Evolutionary conservation across 2,797 vertebrate species (phyloP), one percentile per base, ranked within the genome.

Genomic region (Arnoldichthys spilopterus): DNA sequence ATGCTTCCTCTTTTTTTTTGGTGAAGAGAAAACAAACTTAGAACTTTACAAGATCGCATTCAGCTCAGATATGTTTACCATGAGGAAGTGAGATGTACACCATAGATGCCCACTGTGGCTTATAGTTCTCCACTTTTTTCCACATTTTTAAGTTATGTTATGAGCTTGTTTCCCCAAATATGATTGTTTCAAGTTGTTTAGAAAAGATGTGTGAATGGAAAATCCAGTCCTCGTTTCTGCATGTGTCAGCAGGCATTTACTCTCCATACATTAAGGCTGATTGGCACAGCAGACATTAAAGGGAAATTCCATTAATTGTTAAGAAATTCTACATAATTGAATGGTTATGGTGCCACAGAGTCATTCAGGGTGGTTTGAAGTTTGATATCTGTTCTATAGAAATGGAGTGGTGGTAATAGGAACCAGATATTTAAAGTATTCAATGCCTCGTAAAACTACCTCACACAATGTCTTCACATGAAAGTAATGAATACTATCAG

Each of bases 31-130:
- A 43, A 43, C 47, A 51, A 20, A 20, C n/a, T 53, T 18, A 49
- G 16, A 49, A 13, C 13, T 22, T 24, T n/a, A n/a, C n/a, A n/a
- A 28, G 32, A 63, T 11, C 6, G 11, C 16, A 16, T 2, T 34
- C 20, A 37, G 4, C 9, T n/a, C 32, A 34, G 62, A 64, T 0
- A 34, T 11, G 7, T 40, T 54, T 40, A 20, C 1, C 5, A 28
- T 15, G 24, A 64, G 62, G 62, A 64, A 64, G 18, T 64, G 34
- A 64, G 34, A 40, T 22, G 20, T 64, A 5, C 59, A 34, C 59
- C 28, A 18, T 9, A 34, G 6, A 34, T 34, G 59, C 34, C 9
- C 22, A 13, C 20, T 22, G 20, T 64, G 8, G 30, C 34, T 64
- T 64, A 22, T 40, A n/a, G 62, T 64, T 64, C 62, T 64, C 30